Conservation (phyloP, 2,113 vertebrate genomes). For the Serinus canaria region DNA sequence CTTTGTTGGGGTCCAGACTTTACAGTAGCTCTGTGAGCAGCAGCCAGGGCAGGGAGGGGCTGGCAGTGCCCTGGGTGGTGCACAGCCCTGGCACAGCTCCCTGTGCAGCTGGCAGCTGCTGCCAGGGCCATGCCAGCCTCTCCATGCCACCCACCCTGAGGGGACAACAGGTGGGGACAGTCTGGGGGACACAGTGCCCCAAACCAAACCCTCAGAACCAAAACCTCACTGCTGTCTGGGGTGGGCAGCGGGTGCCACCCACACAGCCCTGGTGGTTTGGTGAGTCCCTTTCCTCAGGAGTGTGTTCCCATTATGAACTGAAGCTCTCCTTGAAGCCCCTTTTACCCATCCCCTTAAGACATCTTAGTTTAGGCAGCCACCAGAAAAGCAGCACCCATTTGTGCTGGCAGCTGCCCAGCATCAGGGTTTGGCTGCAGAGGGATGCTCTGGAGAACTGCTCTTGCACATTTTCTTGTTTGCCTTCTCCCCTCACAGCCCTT, state of each 20-base stretch:
- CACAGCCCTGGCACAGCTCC: fast-evolving
- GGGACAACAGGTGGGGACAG: fast-evolving
- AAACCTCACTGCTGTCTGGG: background rate
- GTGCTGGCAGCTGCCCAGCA: background rate
- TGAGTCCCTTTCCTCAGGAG: background rate
- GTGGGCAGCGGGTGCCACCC: background rate
- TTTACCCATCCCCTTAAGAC: background rate
- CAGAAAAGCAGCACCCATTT: background rate
- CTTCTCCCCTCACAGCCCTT: background rate
- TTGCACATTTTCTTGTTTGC: background rate
- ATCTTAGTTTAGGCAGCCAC: background rate
- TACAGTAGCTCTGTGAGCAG: background rate
- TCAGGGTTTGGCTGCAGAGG: background rate
- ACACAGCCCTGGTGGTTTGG: background rate
- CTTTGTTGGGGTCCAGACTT: no score
- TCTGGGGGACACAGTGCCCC: no score
- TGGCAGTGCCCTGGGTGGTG: fast-evolving
- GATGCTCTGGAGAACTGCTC: background rate
- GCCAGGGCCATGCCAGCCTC: no score
- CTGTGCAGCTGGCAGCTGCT: background rate
- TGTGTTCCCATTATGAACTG: background rate
- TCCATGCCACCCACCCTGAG: fast-evolving
- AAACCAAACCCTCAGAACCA: background rate
- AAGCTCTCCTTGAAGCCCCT: background rate
- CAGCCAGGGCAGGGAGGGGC: background rate